Conservation (phyloP, 2,797 vertebrate species). For the Ibycter americanus region DNA sequence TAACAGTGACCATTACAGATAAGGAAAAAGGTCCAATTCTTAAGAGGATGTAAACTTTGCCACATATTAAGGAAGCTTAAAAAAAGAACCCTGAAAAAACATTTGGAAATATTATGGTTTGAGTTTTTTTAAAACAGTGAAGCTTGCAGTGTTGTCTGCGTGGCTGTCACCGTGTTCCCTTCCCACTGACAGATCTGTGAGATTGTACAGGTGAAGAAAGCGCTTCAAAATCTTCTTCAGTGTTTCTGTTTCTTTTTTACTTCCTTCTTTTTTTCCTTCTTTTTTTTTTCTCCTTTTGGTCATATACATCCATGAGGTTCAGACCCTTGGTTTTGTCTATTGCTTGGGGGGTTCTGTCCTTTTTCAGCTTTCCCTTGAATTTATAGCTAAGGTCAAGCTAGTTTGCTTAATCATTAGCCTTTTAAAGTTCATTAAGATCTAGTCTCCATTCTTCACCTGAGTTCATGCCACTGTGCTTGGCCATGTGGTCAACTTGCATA, state of each 20-base stretch:
- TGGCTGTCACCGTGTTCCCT: not conserved
- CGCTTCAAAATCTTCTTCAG: not conserved
- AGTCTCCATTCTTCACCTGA: not conserved
- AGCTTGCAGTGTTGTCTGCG: not conserved
- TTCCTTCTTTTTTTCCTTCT: not conserved
- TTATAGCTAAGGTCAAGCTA: not conserved
- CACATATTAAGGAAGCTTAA: constrained; percentile 4
- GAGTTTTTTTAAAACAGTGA: not conserved
- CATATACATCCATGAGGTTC: not conserved
- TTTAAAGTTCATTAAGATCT: not conserved
- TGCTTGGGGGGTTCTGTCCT: not conserved
- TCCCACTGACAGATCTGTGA: not conserved
- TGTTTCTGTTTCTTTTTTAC: not conserved
- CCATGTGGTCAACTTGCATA: fast-evolving
- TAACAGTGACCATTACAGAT: not conserved
- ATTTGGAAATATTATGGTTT: not conserved
- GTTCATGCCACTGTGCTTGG: not conserved
- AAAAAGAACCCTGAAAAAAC: not conserved
- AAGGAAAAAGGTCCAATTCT: constrained; percentile 11
- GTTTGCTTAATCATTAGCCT: not conserved
- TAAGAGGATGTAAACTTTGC: not conserved
- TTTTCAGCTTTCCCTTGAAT: not conserved
- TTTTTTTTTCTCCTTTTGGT: not conserved
- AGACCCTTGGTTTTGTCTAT: not conserved
- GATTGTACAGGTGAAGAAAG: constrained; percentile 38